Evolutionary conservation across 1,140 invertebrate genomes (phyloP).

Genomic region (Chymomyza costata): DNA sequence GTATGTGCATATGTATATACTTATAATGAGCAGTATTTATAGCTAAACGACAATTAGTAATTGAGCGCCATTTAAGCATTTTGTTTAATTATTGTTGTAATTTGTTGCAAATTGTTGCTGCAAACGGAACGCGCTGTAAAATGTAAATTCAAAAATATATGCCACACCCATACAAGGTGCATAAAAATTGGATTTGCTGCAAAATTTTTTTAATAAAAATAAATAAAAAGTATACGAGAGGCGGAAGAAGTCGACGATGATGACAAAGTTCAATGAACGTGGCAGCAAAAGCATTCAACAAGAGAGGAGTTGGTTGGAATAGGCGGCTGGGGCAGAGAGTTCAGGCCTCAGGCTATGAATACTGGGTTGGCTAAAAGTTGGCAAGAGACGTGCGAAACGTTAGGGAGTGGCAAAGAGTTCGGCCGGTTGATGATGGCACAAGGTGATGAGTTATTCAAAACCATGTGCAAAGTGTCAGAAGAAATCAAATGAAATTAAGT

Average conservation of each 20-base stretch:
- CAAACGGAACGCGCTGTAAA: background rate
- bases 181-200: slow-evolving; percentile 12
- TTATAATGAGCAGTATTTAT: slow-evolving; percentile 42
- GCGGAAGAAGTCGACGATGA: slow-evolving; percentile 10
- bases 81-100: slow-evolving; percentile 22
- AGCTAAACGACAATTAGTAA: slow-evolving; percentile 57
- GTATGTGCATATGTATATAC: slow-evolving; percentile 3
- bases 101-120: too few relatives aligned
- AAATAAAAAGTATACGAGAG: slow-evolving; percentile 32
- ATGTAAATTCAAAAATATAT: slow-evolving; percentile 29
- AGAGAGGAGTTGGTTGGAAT: slow-evolving; percentile 2
- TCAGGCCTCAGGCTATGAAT: slow-evolving; percentile 43
- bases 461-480: slow-evolving; percentile 65
- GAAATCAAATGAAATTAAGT: slow-evolving; percentile 68
- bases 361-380: slow-evolving; percentile 31
- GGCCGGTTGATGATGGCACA: slow-evolving; percentile 34
- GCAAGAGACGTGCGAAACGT: too few relatives aligned
- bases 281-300: slow-evolving; percentile 9
- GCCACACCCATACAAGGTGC: background rate
- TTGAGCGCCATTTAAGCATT: slow-evolving; percentile 36
- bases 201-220: slow-evolving; percentile 8
- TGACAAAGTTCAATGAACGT: slow-evolving; percentile 54
- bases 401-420: slow-evolving; percentile 8
- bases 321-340: slow-evolving; percentile 29
- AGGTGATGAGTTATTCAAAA: slow-evolving; percentile 68